Conservation (phyloP, 1,140 invertebrate species). For the Nautilus pompilius region DNA sequence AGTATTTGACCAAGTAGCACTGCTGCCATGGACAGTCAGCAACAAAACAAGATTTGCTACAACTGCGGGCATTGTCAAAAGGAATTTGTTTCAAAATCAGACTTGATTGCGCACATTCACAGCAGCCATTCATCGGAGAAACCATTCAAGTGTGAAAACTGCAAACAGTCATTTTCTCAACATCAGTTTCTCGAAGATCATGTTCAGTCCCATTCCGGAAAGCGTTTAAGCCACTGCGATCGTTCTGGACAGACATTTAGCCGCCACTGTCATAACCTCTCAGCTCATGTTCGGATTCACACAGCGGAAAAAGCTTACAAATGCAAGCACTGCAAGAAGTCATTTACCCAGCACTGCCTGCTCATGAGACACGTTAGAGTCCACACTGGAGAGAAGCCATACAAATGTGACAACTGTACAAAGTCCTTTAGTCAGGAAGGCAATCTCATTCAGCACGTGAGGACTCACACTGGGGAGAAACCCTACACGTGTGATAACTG, state of each 20-base stretch:
- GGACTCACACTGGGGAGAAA: slow-evolving; percentile 16
- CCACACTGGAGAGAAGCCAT: slow-evolving; percentile 85
- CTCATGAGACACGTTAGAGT: slow-evolving; percentile 30
- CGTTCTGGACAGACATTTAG: slow-evolving; percentile 8
- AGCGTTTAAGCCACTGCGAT: too few species aligned
- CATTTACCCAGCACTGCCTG: slow-evolving; percentile 17
- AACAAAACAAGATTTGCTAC: too few species aligned
- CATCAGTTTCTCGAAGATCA: too few species aligned
- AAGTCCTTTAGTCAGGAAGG: slow-evolving; percentile 73
- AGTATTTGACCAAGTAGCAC: too few species aligned
- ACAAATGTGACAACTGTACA: slow-evolving; percentile 81
- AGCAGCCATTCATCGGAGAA: neutral
- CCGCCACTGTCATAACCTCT: slow-evolving; percentile 3
- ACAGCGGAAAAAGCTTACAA: slow-evolving; percentile 27
- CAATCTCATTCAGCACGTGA: slow-evolving; percentile 16
- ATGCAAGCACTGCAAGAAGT: slow-evolving; percentile 21
- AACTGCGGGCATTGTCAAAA: too few species aligned
- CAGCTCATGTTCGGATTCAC: slow-evolving; percentile 20
- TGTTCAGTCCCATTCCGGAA: too few species aligned
- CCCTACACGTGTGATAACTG: slow-evolving; percentile 15
- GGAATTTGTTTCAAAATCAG: neutral
- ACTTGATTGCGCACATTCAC: slow-evolving; percentile 2
- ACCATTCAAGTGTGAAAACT: slow-evolving; percentile 2
- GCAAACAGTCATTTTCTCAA: neutral
- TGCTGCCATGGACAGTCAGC: too few species aligned